Evolutionary conservation across 2,113 vertebrate genomes (phyloP), one percentile per base, ranked within the genome.

Genomic region (Chaetodon auriga): DNA sequence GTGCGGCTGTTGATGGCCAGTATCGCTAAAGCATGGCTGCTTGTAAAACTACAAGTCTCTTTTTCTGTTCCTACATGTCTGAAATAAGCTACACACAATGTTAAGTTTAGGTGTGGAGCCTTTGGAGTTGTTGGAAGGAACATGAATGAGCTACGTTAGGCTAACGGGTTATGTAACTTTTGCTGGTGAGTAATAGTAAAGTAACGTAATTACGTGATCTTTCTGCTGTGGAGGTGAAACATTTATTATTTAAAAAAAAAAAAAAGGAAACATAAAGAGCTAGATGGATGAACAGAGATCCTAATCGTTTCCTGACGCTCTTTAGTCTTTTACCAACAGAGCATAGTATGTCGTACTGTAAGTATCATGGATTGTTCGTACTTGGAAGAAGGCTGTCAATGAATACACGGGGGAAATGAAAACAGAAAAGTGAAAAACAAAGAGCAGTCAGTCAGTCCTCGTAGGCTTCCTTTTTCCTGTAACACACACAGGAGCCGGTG

Each of bases 341-440:
- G 41, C 7, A 36, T 5, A 23, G 10, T 2, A 23, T 46, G 23
- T 51, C 4, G 51, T 53, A 54, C 23, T 13, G 1, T 30, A 30
- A 30, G 30, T 30, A 30, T 30, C 30, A 30, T 30, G 3, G 30
- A 21, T 41, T 41, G 25, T 23, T 18, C 18, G 15, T 19, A 60
- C 10, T 43, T 48, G 46, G 13, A 11, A 36, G 46, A 43, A 16
- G 12, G 30, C 49, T 61, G 25, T n/a, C 30, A n/a, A 46, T 65
- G 1, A 23, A 75, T 30, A 30, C 30, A 2, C 10, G 2, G 14
- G 5, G 5, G 60, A 68, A 18, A 70, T 21, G 2, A 54, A 51
- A 77, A 43, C 19, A 65, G n/a, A 72, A 45, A 25, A 41, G 25
- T 7, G 21, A 30, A 68, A 75, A 35, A 65, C 41, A 61, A 78